These are phyloP conservation scores for Pegea sp. DNA, from an alignment of 23 tunicate genomes.

Conservation along the genomic window DNA sequence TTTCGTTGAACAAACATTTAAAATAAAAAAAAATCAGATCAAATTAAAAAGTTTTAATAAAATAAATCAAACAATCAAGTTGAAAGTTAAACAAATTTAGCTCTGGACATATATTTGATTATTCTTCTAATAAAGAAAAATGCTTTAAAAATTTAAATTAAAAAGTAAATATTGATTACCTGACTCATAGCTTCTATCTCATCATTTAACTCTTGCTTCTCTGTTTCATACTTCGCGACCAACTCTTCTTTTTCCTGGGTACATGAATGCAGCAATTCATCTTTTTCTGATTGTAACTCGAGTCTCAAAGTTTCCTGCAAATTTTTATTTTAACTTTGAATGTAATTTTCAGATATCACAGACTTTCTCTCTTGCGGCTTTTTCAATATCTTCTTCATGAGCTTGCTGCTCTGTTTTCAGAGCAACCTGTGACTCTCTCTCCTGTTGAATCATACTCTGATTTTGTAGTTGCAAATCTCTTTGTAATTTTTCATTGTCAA, in stretches of 20 bases:
- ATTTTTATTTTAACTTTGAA: background rate
- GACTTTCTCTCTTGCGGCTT: conserved; percentile 45
- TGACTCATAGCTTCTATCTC: conserved; percentile 84
- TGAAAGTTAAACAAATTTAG: no score
- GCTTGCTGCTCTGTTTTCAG: conserved; percentile 87
- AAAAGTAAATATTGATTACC: no score
- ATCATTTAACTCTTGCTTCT: conserved; percentile 77
- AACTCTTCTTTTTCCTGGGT: conserved; percentile 75
- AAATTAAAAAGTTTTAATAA: no score
- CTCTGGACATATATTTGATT: no score
- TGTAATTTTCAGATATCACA: background rate
- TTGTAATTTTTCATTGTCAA: conserved; percentile 52
- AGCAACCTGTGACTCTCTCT: conserved; percentile 78
- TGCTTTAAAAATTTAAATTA: no score
- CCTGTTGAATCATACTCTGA: conserved; percentile 70
- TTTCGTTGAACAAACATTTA: no score
- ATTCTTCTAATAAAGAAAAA: no score
- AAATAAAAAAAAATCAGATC: no score
- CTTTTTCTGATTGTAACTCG: conserved; percentile 68
- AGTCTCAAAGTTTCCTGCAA: conserved; percentile 48
- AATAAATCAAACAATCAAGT: no score
- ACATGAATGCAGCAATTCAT: conserved; percentile 24
- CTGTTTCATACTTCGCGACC: conserved; percentile 67
- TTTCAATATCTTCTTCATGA: conserved; percentile 89
- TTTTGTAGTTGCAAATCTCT: conserved; percentile 72